Percentiles rank a stretch among this genome's conserved stretches.
Conservation (phyloP, 2,113 vertebrate genomes). For the Gadus macrocephalus region DNA sequence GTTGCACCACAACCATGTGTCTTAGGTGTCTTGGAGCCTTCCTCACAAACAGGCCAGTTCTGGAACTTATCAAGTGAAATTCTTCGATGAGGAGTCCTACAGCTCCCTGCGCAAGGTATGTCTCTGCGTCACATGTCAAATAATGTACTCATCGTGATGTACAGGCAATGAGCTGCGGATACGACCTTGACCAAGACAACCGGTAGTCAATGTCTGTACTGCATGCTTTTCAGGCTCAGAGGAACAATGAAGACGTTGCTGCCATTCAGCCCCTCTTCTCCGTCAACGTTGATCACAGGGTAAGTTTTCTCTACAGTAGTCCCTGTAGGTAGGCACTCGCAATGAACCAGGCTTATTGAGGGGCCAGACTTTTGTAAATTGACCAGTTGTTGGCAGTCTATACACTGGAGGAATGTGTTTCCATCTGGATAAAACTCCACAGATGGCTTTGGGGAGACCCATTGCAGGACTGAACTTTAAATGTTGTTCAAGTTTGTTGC, state of each 20-base stretch:
- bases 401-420: too few relatives aligned
- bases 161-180: neutral
- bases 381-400: too few relatives aligned
- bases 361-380: too few relatives aligned
- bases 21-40: slow-evolving; percentile 88
- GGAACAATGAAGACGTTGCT: slow-evolving; percentile 86
- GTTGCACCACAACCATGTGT: neutral
- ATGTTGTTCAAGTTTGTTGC: too few relatives aligned
- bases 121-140: neutral
- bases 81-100: slow-evolving; percentile 91
- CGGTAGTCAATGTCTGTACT: neutral
- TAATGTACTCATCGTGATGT: neutral
- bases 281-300: slow-evolving; percentile 86
- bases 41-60: slow-evolving; percentile 84
- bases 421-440: too few relatives aligned
- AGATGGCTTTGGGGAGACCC: too few relatives aligned
- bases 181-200: neutral
- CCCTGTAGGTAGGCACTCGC: too few relatives aligned
- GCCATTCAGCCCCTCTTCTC: slow-evolving; percentile 84
- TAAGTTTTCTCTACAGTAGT: slow-evolving; percentile 54
- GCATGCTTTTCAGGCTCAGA: slow-evolving; percentile 77
- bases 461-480: too few relatives aligned
- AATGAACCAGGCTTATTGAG: too few relatives aligned
- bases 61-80: slow-evolving; percentile 87
- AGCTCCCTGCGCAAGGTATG: slow-evolving; percentile 81